A percentile compares a stretch with the other conserved stretches of the same genome.
phyloP scores from a whole-genome alignment of 1,140 invertebrate genomes.

The Euwallacea fornicatus region DNA sequence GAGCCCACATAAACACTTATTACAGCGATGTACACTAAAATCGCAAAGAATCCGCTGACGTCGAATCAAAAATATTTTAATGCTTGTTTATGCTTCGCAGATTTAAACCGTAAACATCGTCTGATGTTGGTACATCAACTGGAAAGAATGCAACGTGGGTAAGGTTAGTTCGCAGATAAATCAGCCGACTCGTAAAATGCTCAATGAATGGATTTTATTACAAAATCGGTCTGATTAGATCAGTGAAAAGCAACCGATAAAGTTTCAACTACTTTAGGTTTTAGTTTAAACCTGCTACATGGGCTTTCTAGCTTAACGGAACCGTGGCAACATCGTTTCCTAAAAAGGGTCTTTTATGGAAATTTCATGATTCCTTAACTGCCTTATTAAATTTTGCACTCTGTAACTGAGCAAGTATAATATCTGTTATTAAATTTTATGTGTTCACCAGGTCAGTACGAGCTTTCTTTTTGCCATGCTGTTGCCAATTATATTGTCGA shows the following conservation, averaged over 20 bases:
- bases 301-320: no score
- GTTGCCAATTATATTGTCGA: conserved; percentile 3
- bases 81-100: conserved; percentile 8
- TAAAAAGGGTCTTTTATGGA: not conserved
- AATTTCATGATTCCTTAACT: conserved; percentile 5
- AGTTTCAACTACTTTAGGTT: no score
- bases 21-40: not conserved
- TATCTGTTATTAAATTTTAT: conserved; percentile 2
- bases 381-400: not conserved
- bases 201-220: conserved; percentile 1
- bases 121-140: not conserved
- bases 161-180: conserved; percentile 5
- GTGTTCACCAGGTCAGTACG: not conserved
- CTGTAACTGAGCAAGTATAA: not conserved
- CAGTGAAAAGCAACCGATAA: no score
- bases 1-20: not conserved
- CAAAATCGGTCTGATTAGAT: not conserved
- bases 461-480: not conserved
- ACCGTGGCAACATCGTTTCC: no score
- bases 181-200: not conserved
- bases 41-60: not conserved
- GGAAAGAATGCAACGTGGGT: conserved; percentile 6
- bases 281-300: no score
- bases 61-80: conserved; percentile 1
- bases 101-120: conserved; percentile 1